phyloP scores from a whole-genome alignment of 2,888 invertebrate species.

The Marronus borbonicus region DNA sequence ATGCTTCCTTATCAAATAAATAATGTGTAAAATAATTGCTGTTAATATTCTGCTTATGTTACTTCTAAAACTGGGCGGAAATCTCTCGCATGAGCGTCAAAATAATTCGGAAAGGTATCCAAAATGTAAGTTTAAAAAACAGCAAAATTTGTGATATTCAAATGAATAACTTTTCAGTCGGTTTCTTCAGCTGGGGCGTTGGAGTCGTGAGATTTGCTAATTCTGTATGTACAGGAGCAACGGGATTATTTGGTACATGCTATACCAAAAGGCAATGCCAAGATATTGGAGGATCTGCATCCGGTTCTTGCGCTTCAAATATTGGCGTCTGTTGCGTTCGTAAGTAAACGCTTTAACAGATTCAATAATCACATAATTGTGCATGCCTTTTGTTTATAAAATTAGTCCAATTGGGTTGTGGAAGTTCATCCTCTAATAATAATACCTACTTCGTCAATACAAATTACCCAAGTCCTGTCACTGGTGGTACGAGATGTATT shows the following conservation, averaged over 20 bases:
- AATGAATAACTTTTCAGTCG: constrained; percentile 8
- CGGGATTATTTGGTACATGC: constrained; percentile 82
- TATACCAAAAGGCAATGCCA: constrained; percentile 82
- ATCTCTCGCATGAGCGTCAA: background rate
- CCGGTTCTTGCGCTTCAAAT: constrained; percentile 81
- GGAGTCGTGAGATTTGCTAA: constrained; percentile 83
- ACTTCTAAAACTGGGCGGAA: background rate
- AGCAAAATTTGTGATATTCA: background rate
- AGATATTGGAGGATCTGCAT: constrained; percentile 79
- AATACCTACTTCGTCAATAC: constrained; percentile 88
- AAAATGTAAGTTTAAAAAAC: constrained; percentile 2
- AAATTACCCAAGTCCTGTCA: constrained; percentile 80
- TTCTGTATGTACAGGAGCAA: constrained; percentile 78
- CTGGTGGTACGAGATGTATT: constrained; percentile 80
- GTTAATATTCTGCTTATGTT: background rate
- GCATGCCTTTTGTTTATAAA: background rate
- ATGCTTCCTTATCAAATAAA: background rate
- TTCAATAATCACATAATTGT: background rate
- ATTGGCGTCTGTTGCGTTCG: constrained; percentile 88
- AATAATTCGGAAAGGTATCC: constrained; percentile 5
- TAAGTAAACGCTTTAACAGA: constrained; percentile 70
- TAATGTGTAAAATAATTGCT: background rate
- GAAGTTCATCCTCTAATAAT: constrained; percentile 77
- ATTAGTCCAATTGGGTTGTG: constrained; percentile 82
- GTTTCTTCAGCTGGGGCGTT: constrained; percentile 49